These are phyloP conservation scores for Halichondria panicea DNA, from an alignment of 37 sponge, comb jelly and placozoan genomes.

Conservation along the genomic window DNA sequence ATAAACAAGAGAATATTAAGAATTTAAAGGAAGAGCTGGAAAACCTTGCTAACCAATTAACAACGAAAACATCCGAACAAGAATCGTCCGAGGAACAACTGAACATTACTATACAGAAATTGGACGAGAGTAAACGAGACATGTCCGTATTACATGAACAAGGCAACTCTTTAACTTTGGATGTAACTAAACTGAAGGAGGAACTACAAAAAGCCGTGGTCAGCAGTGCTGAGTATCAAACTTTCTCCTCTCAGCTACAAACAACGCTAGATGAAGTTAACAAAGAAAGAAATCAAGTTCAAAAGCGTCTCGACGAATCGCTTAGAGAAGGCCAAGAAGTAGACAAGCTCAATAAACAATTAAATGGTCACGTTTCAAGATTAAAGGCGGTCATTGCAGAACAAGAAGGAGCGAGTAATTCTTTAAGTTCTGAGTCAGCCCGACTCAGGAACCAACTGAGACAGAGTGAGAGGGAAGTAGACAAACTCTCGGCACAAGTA, in stretches of 20 bases:
- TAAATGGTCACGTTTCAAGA: neutral
- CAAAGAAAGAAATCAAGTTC: neutral
- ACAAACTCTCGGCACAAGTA: constrained; percentile 6
- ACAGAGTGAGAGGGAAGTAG: constrained; percentile 1
- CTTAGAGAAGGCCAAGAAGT: neutral
- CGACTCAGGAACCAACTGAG: constrained; percentile 1
- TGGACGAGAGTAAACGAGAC: too few species aligned
- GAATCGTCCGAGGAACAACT: too few species aligned
- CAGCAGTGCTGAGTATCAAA: neutral
- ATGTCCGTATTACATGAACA: too few species aligned
- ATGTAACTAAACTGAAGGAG: neutral
- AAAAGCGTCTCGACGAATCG: neutral
- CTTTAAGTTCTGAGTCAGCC: constrained; percentile 13
- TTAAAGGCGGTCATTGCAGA: neutral
- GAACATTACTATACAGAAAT: too few species aligned
- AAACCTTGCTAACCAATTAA: neutral
- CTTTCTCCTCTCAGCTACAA: constrained; percentile 13
- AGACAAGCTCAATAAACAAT: neutral
- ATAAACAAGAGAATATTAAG: constrained; percentile 9
- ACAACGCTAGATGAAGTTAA: neutral
- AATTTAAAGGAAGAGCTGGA: constrained; percentile 14
- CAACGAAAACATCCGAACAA: too few species aligned
- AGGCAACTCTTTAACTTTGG: too few species aligned
- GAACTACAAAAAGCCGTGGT: constrained; percentile 6
- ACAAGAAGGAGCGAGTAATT: neutral